Evolutionary conservation across 92 coral and sea anemone species (phyloP).

Genomic region (Zoanthus sociatus): DNA sequence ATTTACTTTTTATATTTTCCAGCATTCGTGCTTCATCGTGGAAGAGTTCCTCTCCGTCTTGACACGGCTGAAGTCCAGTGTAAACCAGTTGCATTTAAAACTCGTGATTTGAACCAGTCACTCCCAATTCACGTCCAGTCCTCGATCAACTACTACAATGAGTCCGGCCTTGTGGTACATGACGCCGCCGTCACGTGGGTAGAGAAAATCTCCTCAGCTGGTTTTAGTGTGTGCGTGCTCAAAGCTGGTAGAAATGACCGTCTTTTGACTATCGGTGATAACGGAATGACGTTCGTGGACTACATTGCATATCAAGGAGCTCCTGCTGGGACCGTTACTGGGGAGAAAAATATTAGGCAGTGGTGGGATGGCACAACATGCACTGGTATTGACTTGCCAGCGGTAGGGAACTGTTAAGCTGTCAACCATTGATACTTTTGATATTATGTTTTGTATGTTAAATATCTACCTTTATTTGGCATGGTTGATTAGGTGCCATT

Average conservation of each 20-base stretch:
- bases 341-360: constrained; percentile 63
- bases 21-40: constrained; percentile 80
- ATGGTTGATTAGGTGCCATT: too few relatives aligned
- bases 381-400: constrained; percentile 59
- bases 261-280: constrained; percentile 58
- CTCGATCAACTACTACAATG: constrained; percentile 75
- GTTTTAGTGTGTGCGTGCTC: constrained; percentile 75
- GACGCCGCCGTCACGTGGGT: constrained; percentile 86
- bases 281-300: constrained; percentile 79
- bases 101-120: constrained; percentile 49
- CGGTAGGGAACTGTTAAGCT: constrained; percentile 35
- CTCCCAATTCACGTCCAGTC: constrained; percentile 57
- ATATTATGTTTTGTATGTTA: too few relatives aligned
- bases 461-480: too few relatives aligned
- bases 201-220: constrained; percentile 63
- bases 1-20: not conserved
- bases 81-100: constrained; percentile 42
- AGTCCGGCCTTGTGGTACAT: constrained; percentile 62
- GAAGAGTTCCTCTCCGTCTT: constrained; percentile 69
- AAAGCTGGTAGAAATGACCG: constrained; percentile 85
- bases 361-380: constrained; percentile 93
- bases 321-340: constrained; percentile 77
- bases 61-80: constrained; percentile 76
- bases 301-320: constrained; percentile 79
- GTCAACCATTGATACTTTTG: too few relatives aligned